Evolutionary conservation across 1,140 invertebrate species (phyloP), one percentile per base, ranked within the genome.

Genomic region (Drosophila seguyi): DNA sequence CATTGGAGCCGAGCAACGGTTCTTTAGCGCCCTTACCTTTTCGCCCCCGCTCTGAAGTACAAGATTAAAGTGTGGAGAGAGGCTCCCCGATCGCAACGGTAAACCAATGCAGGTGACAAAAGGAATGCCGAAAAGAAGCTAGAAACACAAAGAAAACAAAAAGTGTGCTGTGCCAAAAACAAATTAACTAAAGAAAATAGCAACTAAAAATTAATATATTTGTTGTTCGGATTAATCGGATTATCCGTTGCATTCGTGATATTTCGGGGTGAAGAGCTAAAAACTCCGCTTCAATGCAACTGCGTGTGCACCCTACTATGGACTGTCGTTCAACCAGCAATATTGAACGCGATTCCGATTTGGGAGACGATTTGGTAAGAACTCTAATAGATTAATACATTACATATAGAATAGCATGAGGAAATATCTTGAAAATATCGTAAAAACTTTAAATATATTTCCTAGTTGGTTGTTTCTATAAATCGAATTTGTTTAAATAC

Each of bases 361-460:
- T 92, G 75, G 90, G 86, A 38, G 90, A 92, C 76, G 90, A 92
- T 72, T 82, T 92, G 90, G 90, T 92, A 92, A 92, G 90, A 18
- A 22, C 2, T 7, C 16, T 11, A 0, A 27, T 14, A n/a, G 2
- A 16, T 16, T 10, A 47, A 5, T 10, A 47, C 4, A 27, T 10
- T 27, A 16, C 6, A n/a, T 6, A 13, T 6, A 5, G 5, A 11
- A 8, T 39, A 11, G 11, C 8, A 11, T 10, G 3, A 41, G 39
- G 4, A 4, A 18, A 27, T 41, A 25, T 25, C 4, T 3, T 4
- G 3, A 18, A 1, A 10, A 16, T 2, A n/a, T 18, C 7, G 3
- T 18, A 18, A 1, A n/a, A 8, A 10, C n/a, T 41, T 41, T 0
- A 41, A 41, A 41, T n/a, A 39, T 39, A 31, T 31, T 39, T 7